phyloP scores from a whole-genome alignment of 2,113 vertebrate species.

The Dendropsophus ebraccatus region DNA sequence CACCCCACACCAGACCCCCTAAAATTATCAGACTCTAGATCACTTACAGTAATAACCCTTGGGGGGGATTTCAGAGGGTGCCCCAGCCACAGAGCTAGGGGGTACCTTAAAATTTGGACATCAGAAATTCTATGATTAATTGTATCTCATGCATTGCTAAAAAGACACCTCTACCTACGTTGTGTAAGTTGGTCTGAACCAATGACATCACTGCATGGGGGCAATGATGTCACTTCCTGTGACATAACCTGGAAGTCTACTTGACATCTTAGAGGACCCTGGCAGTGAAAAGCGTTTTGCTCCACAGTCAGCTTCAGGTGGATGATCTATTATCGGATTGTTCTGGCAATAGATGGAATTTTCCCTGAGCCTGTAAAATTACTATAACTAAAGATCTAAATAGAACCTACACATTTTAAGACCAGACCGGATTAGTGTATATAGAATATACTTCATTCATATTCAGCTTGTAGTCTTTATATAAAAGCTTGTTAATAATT shows the following conservation, averaged over 20 bases:
- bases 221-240: neutral
- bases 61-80: too few relatives aligned
- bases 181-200: neutral
- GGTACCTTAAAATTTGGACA: too few relatives aligned
- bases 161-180: neutral
- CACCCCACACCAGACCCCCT: too few relatives aligned
- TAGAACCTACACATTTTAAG: neutral
- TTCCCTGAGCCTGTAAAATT: neutral
- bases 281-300: neutral
- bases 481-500: slow-evolving; percentile 5
- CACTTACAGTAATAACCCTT: too few relatives aligned
- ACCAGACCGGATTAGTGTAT: neutral
- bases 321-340: too few relatives aligned
- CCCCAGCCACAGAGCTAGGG: too few relatives aligned
- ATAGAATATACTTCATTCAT: neutral
- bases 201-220: neutral
- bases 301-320: neutral
- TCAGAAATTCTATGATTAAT: too few relatives aligned
- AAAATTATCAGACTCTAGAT: too few relatives aligned
- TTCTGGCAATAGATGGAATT: neutral
- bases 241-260: neutral
- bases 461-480: slow-evolving; percentile 9
- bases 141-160: too few relatives aligned
- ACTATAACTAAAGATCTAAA: neutral
- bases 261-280: neutral